A percentile compares a stretch with the other conserved stretches of the same genome.
Evolutionary conservation across 1,140 invertebrate species (phyloP).

Genomic region (Papilio xuthus): DNA sequence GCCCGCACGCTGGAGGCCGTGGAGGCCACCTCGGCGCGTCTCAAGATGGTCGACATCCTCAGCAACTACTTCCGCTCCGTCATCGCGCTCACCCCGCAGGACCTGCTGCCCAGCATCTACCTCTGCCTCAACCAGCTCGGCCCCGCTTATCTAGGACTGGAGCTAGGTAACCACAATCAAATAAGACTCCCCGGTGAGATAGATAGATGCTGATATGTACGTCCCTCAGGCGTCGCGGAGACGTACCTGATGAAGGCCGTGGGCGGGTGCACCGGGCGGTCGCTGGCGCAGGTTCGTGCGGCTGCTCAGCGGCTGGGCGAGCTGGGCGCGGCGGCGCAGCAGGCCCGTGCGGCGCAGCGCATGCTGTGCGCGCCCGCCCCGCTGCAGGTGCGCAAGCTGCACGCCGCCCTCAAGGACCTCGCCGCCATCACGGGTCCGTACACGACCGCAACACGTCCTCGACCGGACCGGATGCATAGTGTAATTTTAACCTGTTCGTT

Average conservation of each 20-base stretch:
- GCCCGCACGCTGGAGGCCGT: slow-evolving; percentile 95
- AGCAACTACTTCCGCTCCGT: slow-evolving; percentile 97
- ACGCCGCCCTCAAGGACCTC: slow-evolving; percentile 94
- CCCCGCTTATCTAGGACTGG: slow-evolving; percentile 93
- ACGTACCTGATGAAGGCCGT: slow-evolving; percentile 97
- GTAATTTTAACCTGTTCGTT: background rate
- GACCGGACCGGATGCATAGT: background rate
- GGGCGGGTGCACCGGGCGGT: slow-evolving; percentile 94
- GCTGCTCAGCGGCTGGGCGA: slow-evolving; percentile 93
- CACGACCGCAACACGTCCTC: too few species aligned
- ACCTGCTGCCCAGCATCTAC: slow-evolving; percentile 95
- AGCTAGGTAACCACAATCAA: slow-evolving; percentile 63
- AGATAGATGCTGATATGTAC: background rate
- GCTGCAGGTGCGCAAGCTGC: slow-evolving; percentile 88
- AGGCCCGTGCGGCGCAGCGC: slow-evolving; percentile 92
- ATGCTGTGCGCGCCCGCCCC: slow-evolving; percentile 92
- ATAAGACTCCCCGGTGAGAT: too few species aligned
- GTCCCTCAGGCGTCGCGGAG: slow-evolving; percentile 92
- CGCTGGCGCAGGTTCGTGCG: slow-evolving; percentile 91
- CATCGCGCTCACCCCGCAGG: slow-evolving; percentile 92
- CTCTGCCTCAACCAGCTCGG: slow-evolving; percentile 97
- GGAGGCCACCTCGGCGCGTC: slow-evolving; percentile 92
- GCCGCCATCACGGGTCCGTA: slow-evolving; percentile 90
- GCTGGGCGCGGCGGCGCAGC: slow-evolving; percentile 96
- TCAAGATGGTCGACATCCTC: slow-evolving; percentile 97